Base-by-base conservation (phyloP, 2,888 invertebrate species). In the Conops quadrifasciatus region DNA sequence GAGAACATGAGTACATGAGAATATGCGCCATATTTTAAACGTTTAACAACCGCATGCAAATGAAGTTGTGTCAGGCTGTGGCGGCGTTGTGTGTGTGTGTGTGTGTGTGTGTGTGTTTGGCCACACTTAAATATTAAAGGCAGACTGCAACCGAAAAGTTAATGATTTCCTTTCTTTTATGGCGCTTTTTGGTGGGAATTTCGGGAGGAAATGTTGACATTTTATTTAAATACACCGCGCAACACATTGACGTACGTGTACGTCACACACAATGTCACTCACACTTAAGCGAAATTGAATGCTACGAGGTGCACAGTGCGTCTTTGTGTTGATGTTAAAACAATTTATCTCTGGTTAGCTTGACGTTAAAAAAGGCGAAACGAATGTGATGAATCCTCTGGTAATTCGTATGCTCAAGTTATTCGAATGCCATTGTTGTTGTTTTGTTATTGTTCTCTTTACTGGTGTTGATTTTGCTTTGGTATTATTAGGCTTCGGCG, bases 61-160 rank as follows among this genome's bases (percentile, higher is more conserved):
- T 36, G 45, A 45, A 45, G 19, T 45, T 49, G 49, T 16, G 49
- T 49, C 4, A 4, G 49, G 7, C 4, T 21, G 53, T 36, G 36
- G 11, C 36, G 36, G 3, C 7, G 26, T n/a, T n/a, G 49, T 49
- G 24, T 60, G 45, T 45, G 65, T 62, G 59, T 58, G 64, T 71
- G 9, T 4, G 24, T 21, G 60, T 62, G 49, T 63, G 47, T 15
- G 36, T 36, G 26, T 72, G 51, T 72, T 56, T 64, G 7, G 28
- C 3, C 21, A 13, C n/a, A 19, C 21, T 3, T 56, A 3, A 24
- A 24, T 56, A 21, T 1, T 56, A 24, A 21, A 4, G 9, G 36
- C 9, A 7, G n/a, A 49, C 49, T n/a, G 15, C 49, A 49, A 49
- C 15, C 16, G 19, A 49, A n/a, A 49, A 49, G 49, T 3, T 16